These are phyloP conservation scores for Lithobates sylvaticus DNA, from an alignment of 2,797 vertebrate genomes.

Conservation along the genomic window DNA sequence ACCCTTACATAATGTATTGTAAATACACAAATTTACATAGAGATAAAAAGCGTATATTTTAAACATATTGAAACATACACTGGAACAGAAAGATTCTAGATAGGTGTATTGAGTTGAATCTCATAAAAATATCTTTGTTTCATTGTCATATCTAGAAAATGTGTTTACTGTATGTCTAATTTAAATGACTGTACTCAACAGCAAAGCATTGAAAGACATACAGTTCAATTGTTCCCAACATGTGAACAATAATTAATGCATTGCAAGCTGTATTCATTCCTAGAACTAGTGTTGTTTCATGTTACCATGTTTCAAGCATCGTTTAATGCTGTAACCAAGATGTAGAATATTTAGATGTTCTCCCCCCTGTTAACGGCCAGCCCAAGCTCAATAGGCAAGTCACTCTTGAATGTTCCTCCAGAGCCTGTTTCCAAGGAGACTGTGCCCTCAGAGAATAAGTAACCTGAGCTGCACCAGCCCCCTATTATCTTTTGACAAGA, in stretches of 20 bases:
- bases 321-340: conserved; percentile 45
- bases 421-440: conserved; percentile 61
- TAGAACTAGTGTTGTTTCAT: conserved; percentile 20
- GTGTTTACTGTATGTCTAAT: conserved; percentile 6
- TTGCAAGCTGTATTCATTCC: conserved; percentile 22
- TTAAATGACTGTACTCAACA: conserved; percentile 22
- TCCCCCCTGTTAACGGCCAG: conserved; percentile 32
- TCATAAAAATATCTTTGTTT: conserved; percentile 7
- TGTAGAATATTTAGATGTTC: conserved; percentile 53
- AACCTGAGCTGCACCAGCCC: conserved; percentile 55
- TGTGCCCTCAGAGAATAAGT: conserved; percentile 55
- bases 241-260: conserved; percentile 7
- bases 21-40: too few species aligned
- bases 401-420: conserved; percentile 52
- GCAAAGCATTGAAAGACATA: not conserved
- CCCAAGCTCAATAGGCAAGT: conserved; percentile 58
- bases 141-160: not conserved
- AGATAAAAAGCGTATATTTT: too few species aligned
- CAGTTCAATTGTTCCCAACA: conserved; percentile 31
- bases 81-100: not conserved
- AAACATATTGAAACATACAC: too few species aligned
- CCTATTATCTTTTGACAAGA: conserved; percentile 62
- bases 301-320: conserved; percentile 38
- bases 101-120: conserved; percentile 5
- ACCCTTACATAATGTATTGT: too few species aligned